A percentile compares a stretch with the other conserved stretches of the same genome.
Evolutionary conservation across 2,888 invertebrate species (phyloP).

Genomic region (Eupeodes latifasciatus): DNA sequence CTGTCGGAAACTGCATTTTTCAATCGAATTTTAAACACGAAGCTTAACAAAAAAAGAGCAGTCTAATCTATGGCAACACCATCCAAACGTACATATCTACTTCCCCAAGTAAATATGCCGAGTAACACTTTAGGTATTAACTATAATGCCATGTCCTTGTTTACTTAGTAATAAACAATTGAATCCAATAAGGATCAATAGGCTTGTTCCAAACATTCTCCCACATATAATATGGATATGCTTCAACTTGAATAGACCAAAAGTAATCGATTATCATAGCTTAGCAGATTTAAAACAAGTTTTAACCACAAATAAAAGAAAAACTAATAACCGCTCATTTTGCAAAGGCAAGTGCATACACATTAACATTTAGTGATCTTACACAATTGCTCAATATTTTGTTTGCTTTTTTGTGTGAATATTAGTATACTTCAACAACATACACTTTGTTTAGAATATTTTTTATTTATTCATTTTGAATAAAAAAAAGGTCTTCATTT

Average conservation of each 20-base stretch:
- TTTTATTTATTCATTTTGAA: slow-evolving; percentile 19
- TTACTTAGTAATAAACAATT: no score
- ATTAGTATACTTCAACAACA: slow-evolving; percentile 41
- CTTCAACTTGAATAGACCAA: neutral
- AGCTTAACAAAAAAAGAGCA: no score
- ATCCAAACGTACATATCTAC: no score
- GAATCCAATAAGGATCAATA: no score
- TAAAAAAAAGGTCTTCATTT: slow-evolving; percentile 14
- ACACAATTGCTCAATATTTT: slow-evolving; percentile 41
- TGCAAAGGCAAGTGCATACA: slow-evolving; percentile 49
- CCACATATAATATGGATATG: no score
- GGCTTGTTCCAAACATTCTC: no score
- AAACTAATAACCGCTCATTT: slow-evolving; percentile 18
- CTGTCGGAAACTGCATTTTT: no score
- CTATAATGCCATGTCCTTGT: no score
- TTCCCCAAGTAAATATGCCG: no score
- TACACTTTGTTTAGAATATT: slow-evolving; percentile 33
- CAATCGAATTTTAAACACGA: no score
- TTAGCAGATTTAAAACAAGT: slow-evolving; percentile 5
- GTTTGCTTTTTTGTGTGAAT: slow-evolving; percentile 71
- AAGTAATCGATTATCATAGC: neutral
- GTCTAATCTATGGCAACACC: no score
- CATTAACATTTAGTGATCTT: slow-evolving; percentile 40
- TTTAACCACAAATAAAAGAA: slow-evolving; percentile 16
- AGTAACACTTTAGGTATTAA: no score